A percentile compares a stretch with the other conserved stretches of the same genome.
Evolutionary conservation across 2,113 vertebrate species (phyloP).

Genomic region (Thermophis baileyi): DNA sequence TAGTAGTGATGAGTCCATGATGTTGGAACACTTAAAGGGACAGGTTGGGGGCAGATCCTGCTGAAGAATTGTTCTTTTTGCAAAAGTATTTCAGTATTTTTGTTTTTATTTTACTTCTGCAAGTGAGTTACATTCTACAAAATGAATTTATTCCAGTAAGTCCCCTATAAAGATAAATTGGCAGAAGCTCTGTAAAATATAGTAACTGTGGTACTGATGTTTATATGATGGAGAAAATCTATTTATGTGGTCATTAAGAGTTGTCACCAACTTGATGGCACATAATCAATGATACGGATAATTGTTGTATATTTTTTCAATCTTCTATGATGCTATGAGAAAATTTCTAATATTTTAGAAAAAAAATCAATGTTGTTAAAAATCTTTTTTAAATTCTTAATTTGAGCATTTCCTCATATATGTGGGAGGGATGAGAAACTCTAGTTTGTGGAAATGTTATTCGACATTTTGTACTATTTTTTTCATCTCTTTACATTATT

Average conservation of each 20-base stretch:
- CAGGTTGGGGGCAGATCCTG: not conserved
- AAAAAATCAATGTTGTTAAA: not conserved
- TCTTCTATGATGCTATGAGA: not conserved
- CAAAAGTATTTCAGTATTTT: not conserved
- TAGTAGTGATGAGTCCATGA: not conserved
- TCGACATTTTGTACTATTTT: conserved; percentile 43
- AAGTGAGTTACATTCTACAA: not conserved
- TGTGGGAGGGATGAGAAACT: conserved; percentile 1
- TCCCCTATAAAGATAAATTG: not conserved
- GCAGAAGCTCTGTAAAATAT: not conserved
- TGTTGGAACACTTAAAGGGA: not conserved
- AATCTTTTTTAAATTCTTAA: not conserved
- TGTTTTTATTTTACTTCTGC: not conserved
- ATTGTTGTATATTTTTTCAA: not conserved
- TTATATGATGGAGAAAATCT: not conserved
- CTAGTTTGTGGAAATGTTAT: conserved; percentile 4
- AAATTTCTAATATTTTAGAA: not conserved
- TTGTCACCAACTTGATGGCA: not conserved
- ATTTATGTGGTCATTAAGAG: not conserved
- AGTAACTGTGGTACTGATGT: not conserved
- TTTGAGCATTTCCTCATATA: not conserved
- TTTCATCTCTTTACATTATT: conserved; percentile 38
- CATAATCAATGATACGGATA: not conserved
- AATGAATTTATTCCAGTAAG: not conserved
- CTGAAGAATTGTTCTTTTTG: not conserved